phyloP scores from a whole-genome alignment of 2,888 invertebrate species.

The Diogma glabrata region DNA sequence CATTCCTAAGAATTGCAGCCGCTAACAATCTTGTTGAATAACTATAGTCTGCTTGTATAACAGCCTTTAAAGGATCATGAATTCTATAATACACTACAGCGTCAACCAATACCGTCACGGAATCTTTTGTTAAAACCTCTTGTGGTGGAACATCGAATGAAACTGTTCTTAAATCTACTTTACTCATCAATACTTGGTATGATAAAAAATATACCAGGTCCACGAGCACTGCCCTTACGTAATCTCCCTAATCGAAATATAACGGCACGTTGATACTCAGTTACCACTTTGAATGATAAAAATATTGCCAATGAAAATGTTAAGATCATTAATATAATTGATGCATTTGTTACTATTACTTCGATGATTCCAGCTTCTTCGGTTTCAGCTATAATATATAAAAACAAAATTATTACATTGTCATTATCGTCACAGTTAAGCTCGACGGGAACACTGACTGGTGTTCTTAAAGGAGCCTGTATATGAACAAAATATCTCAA shows the following conservation, averaged over 20 bases:
- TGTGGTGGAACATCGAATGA: not conserved
- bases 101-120: not conserved
- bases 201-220: not conserved
- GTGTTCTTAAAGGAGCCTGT: too few relatives aligned
- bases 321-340: conserved; percentile 23
- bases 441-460: too few relatives aligned
- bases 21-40: not conserved
- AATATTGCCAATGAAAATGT: conserved; percentile 27
- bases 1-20: not conserved
- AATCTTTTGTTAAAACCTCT: conserved; percentile 5
- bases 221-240: conserved; percentile 1
- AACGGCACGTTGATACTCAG: conserved; percentile 48
- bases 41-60: not conserved
- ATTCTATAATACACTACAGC: conserved; percentile 1
- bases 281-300: conserved; percentile 34
- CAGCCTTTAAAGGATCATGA: not conserved
- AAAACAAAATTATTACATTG: too few relatives aligned
- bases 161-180: not conserved
- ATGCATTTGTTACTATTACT: conserved; percentile 20
- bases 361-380: conserved; percentile 19
- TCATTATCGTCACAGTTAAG: too few relatives aligned
- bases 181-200: not conserved
- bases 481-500: too few relatives aligned
- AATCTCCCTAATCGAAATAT: conserved; percentile 46
- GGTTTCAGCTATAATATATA: too few relatives aligned